A percentile compares a stretch with the other conserved stretches of the same genome.
These are phyloP conservation scores for Pherbina coryleti DNA, from an alignment of 2,888 invertebrate genomes.

Conservation along the genomic window DNA sequence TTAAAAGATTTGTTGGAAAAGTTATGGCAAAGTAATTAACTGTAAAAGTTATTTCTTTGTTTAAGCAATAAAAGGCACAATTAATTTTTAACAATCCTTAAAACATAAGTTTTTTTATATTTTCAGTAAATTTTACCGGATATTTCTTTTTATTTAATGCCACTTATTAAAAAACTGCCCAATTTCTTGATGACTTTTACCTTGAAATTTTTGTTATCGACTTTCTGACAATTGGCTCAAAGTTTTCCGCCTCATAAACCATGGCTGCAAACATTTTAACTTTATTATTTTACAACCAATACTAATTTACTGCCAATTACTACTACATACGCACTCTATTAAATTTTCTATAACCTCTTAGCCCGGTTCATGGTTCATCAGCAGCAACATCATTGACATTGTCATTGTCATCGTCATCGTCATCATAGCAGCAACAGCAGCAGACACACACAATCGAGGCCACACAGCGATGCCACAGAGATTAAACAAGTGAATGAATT, in stretches of 20 bases:
- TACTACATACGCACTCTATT: not conserved
- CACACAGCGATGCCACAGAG: not conserved
- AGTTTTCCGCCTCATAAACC: not conserved
- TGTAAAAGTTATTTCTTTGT: no score
- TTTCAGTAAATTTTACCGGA: no score
- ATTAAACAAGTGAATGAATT: constrained; percentile 26
- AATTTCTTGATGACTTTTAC: not conserved
- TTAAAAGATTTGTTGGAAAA: no score
- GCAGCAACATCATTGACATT: not conserved
- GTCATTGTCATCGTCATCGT: not conserved
- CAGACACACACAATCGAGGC: not conserved
- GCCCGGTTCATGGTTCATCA: not conserved
- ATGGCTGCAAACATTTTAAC: not conserved
- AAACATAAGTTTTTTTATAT: no score
- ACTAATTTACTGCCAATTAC: constrained; percentile 2
- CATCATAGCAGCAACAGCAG: not conserved
- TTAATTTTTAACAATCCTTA: no score
- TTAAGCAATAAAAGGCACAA: no score
- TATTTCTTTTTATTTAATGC: no score
- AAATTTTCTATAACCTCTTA: not conserved
- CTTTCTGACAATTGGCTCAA: not conserved
- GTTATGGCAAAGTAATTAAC: no score
- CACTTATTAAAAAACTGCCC: no score
- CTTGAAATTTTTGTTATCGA: not conserved
- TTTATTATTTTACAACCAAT: not conserved